A percentile compares a stretch with the other conserved stretches of the same genome.
phyloP scores from a whole-genome alignment of 2,888 invertebrate species.

The Mythimna impura region DNA sequence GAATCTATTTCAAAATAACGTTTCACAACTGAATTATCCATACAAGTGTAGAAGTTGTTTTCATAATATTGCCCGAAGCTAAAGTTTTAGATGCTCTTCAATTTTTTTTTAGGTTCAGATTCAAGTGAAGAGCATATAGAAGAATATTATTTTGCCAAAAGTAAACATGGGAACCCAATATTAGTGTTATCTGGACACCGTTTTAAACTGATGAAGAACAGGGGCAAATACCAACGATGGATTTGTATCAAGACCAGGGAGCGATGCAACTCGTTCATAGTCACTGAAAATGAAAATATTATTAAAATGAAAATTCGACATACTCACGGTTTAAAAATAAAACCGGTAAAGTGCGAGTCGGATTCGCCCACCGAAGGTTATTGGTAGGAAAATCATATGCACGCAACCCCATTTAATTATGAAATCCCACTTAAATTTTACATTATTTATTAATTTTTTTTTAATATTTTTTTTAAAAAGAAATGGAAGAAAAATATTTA shows the following conservation, averaged over 20 bases:
- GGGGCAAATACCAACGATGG: constrained; percentile 68
- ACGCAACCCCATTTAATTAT: not conserved
- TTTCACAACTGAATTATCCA: not conserved
- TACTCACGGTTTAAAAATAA: constrained; percentile 62
- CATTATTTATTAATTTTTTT: not conserved
- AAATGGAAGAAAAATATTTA: not conserved
- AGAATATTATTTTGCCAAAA: constrained; percentile 71
- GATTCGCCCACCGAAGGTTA: constrained; percentile 2
- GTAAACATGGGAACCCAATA: constrained; percentile 71
- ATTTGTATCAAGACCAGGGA: constrained; percentile 72
- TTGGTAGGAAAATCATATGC: constrained; percentile 15
- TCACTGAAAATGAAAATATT: constrained; percentile 68
- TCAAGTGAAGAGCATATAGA: constrained; percentile 62
- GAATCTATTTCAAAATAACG: not conserved
- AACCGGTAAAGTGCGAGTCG: not conserved
- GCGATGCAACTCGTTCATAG: constrained; percentile 71
- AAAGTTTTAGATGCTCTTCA: constrained; percentile 14
- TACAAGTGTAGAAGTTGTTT: not conserved
- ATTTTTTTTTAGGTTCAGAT: constrained; percentile 57
- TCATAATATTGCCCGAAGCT: not conserved
- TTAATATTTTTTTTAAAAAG: no score
- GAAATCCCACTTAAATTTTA: not conserved
- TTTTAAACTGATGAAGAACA: constrained; percentile 69
- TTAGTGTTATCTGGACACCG: constrained; percentile 69
- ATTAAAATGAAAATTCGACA: constrained; percentile 67